Base-by-base conservation (phyloP, 2,888 invertebrate species). In the Hyppa rectilinea region DNA sequence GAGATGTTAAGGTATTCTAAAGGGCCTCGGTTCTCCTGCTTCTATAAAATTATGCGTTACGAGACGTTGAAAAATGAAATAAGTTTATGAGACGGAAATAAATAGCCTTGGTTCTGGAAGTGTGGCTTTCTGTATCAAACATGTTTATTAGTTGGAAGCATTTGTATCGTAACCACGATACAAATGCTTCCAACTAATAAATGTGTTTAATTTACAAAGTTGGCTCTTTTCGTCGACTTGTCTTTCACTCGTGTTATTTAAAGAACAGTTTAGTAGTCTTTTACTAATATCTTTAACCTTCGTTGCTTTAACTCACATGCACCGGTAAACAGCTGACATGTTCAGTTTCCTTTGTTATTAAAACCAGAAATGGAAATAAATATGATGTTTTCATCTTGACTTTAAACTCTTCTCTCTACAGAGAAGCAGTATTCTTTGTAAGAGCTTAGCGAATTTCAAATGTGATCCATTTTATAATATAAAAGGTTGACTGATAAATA, bases 1-100 rank as follows among this genome's bases (percentile, higher is more conserved):
- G 78, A 88, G 88, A 90, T 87, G 86, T 85, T 83, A 82, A 84
- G 84, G 87, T 84, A 84, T 82, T 85, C 80, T 83, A 77, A 78
- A 82, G 81, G 80, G 84, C 79, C 82, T 81, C 75, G 81, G 83
- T 78, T 84, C 81, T 83, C 85, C 82, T 81, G 80, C 80, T 87
- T 84, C 80, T 84, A 83, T 84, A 62, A 86, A 85, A 87, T 88
- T 87, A 85, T 87, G 81, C 81, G 85, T 85, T 85, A 82, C 78
- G 79, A 86, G 87, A 85, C 84, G 81, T 78, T 87, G 83, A 82
- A 76, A 85, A 85, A 84, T 85, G 79, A 83, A 86, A 87, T 81
- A 78, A 81, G 70, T 81, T 80, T 82, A 77, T 83, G 72, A 78
- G 79, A 80, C 60, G 71, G 68, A 76, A 82, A 80, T 82, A 83